Evolutionary conservation across 2,797 vertebrate species (phyloP).

Genomic region (Sebastes itinus): DNA sequence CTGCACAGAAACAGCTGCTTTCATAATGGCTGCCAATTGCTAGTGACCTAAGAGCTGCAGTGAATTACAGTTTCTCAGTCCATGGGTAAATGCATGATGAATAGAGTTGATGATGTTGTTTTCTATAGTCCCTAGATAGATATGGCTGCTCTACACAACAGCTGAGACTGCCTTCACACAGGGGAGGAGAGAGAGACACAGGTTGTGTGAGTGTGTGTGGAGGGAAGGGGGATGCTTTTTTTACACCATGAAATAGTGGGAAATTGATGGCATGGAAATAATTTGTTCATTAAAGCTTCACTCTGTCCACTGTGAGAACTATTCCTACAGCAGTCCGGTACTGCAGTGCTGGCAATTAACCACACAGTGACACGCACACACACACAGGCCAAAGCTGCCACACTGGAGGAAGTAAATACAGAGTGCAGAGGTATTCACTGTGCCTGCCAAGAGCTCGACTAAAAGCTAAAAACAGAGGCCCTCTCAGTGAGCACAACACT

Average conservation of each 20-base stretch:
- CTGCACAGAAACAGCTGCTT: constrained; percentile 20
- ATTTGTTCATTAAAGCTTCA: constrained; percentile 26
- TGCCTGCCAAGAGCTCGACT: constrained; percentile 55
- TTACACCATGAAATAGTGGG: neutral
- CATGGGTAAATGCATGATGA: constrained; percentile 23
- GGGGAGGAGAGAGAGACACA: neutral
- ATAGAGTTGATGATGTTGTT: constrained; percentile 44
- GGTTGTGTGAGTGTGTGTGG: neutral
- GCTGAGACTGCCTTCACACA: constrained; percentile 39
- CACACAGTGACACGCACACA: constrained; percentile 18
- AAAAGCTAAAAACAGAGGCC: constrained; percentile 52
- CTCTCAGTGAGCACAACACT: constrained; percentile 29
- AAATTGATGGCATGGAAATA: constrained; percentile 10
- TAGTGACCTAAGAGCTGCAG: constrained; percentile 6
- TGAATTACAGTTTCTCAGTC: constrained; percentile 9
- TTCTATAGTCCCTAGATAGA: constrained; percentile 33
- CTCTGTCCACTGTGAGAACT: constrained; percentile 5
- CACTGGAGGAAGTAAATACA: constrained; percentile 46
- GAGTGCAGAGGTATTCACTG: constrained; percentile 50
- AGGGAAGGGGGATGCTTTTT: neutral
- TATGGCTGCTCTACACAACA: constrained; percentile 20
- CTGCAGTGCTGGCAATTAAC: constrained; percentile 42
- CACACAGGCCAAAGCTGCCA: constrained; percentile 13
- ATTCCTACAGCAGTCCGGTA: neutral
- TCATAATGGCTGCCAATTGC: constrained; percentile 9